Conservation (phyloP, 2,888 invertebrate species). For the Campopleginae sp. region DNA sequence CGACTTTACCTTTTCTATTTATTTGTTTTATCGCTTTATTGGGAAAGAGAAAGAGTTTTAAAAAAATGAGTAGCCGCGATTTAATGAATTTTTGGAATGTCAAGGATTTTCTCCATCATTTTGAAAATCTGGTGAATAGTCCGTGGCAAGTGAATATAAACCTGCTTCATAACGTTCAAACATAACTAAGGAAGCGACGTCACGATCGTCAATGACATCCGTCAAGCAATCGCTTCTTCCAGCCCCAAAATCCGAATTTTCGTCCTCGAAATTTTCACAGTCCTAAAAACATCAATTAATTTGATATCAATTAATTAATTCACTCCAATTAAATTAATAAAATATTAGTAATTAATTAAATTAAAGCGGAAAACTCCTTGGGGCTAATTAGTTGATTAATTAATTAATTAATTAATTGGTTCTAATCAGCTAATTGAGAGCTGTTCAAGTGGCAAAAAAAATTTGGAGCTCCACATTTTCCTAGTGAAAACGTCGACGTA, state of each 20-base stretch:
- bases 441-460: too few relatives aligned
- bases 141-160: conserved; percentile 68
- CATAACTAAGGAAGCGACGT: conserved; percentile 69
- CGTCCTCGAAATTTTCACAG: background rate
- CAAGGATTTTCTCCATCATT: background rate
- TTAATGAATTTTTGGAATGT: background rate
- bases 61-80: background rate
- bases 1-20: background rate
- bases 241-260: background rate
- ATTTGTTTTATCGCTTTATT: background rate
- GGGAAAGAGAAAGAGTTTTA: background rate
- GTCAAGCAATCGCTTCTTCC: background rate
- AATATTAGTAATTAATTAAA: too few relatives aligned
- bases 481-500: too few relatives aligned
- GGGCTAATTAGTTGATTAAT: too few relatives aligned
- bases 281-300: conserved; percentile 23
- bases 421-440: too few relatives aligned
- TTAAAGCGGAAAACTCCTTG: too few relatives aligned
- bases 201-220: conserved; percentile 70
- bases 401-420: too few relatives aligned
- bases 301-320: too few relatives aligned
- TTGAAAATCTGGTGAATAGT: conserved; percentile 17
- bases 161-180: conserved; percentile 69
- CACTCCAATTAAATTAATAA: too few relatives aligned
- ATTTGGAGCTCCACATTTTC: too few relatives aligned